Percentiles rank a stretch among this genome's conserved stretches.
phyloP scores from a whole-genome alignment of 2,888 invertebrate species.

The Lasiommata megera region DNA sequence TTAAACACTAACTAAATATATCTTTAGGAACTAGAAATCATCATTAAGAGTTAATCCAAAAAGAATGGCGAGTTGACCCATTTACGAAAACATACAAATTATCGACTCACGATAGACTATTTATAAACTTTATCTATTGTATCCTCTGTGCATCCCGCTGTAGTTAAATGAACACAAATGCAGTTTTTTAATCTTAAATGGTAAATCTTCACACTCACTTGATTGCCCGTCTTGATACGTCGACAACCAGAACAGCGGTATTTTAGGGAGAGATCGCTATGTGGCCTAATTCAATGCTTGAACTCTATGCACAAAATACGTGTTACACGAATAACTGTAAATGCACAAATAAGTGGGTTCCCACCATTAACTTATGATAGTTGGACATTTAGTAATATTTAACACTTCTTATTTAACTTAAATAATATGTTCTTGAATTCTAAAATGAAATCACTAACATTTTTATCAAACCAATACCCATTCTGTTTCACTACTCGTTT shows the following conservation, averaged over 20 bases:
- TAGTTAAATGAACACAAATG: slow-evolving; percentile 30
- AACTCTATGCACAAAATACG: slow-evolving; percentile 82
- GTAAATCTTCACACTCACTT: slow-evolving; percentile 66
- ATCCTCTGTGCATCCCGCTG: slow-evolving; percentile 43
- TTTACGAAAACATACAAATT: slow-evolving; percentile 79
- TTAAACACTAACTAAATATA: slow-evolving; percentile 33
- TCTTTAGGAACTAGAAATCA: slow-evolving; percentile 46
- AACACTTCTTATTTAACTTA: slow-evolving; percentile 40
- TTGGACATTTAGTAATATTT: slow-evolving; percentile 39
- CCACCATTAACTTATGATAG: slow-evolving; percentile 41
- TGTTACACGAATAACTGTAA: slow-evolving; percentile 81
- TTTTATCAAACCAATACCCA: slow-evolving; percentile 60
- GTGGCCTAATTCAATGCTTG: slow-evolving; percentile 81
- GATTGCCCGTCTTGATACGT: slow-evolving; percentile 71
- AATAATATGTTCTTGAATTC: slow-evolving; percentile 32
- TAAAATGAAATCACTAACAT: slow-evolving; percentile 59
- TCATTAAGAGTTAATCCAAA: slow-evolving; percentile 62
- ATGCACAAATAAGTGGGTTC: slow-evolving; percentile 69
- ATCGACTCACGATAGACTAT: slow-evolving; percentile 68
- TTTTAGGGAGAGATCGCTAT: slow-evolving; percentile 83
- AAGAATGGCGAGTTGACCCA: slow-evolving; percentile 81
- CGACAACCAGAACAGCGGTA: slow-evolving; percentile 82
- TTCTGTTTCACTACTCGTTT: slow-evolving; percentile 54
- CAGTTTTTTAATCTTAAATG: slow-evolving; percentile 39
- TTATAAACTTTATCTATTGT: slow-evolving; percentile 56